These are phyloP conservation scores for Chrysopa pallens DNA, from an alignment of 1,140 invertebrate species.

Conservation along the genomic window DNA sequence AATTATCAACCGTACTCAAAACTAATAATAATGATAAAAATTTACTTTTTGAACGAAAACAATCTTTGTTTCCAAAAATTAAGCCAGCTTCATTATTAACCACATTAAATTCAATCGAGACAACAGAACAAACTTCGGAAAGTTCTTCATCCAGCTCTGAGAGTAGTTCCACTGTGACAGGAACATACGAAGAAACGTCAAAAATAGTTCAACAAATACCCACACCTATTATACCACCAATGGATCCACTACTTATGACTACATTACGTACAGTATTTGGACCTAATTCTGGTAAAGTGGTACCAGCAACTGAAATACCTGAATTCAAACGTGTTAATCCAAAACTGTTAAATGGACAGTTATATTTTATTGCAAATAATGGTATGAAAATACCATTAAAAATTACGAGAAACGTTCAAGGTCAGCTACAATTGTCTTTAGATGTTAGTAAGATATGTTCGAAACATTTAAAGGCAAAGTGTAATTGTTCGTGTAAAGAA, in stretches of 20 bases:
- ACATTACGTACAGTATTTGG: background rate
- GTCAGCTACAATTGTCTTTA: background rate
- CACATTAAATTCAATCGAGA: too few species aligned
- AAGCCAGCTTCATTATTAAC: too few species aligned
- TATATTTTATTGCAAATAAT: background rate
- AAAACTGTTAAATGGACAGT: background rate
- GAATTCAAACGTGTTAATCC: background rate
- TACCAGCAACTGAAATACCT: background rate
- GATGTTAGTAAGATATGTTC: background rate
- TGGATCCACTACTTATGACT: background rate
- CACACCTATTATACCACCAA: background rate
- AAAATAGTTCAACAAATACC: background rate
- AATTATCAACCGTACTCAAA: too few species aligned
- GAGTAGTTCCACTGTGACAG: too few species aligned
- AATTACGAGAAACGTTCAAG: background rate
- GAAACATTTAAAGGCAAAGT: too few species aligned
- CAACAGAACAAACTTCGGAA: too few species aligned
- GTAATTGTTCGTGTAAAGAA: background rate
- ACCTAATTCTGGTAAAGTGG: background rate
- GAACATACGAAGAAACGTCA: too few species aligned
- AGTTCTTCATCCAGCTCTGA: too few species aligned
- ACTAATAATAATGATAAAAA: too few species aligned
- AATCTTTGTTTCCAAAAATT: too few species aligned
- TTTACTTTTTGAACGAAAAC: too few species aligned
- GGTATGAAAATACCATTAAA: background rate